These are phyloP conservation scores for Nylanderia fulva DNA, from an alignment of 1,140 invertebrate genomes.

Conservation along the genomic window DNA sequence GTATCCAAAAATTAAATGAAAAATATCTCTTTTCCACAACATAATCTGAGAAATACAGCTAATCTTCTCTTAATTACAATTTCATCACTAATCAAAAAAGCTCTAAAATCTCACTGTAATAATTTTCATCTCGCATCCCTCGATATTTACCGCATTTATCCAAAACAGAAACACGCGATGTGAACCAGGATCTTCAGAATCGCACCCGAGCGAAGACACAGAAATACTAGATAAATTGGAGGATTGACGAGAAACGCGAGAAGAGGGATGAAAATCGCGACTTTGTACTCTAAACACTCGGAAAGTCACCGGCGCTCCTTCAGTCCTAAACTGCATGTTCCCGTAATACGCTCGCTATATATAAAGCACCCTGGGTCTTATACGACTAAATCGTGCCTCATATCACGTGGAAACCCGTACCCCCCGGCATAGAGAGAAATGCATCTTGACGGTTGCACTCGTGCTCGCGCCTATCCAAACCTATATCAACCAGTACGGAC, in stretches of 20 bases:
- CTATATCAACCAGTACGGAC: neutral
- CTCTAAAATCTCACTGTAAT: neutral
- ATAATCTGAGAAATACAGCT: neutral
- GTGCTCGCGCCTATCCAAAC: neutral
- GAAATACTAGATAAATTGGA: neutral
- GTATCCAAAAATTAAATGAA: neutral
- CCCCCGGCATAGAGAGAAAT: constrained; percentile 7
- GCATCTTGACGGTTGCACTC: constrained; percentile 20
- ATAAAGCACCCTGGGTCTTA: constrained; percentile 51
- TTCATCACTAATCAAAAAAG: neutral
- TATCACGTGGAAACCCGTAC: constrained; percentile 28
- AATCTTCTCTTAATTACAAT: neutral
- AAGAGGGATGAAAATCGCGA: neutral
- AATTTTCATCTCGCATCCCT: neutral
- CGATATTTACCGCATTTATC: constrained; percentile 18
- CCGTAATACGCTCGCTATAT: constrained; percentile 56
- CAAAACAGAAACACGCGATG: too few relatives aligned
- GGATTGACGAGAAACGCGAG: neutral
- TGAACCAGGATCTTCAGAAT: neutral
- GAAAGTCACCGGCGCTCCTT: constrained; percentile 43
- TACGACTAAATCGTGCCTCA: neutral
- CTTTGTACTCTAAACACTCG: neutral
- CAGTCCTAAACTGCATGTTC: constrained; percentile 63
- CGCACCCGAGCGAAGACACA: neutral
- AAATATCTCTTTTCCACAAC: neutral